Evolutionary conservation across 37 sponge, comb jelly and placozoan species (phyloP).

Genomic region (Lycopodina hypogea): DNA sequence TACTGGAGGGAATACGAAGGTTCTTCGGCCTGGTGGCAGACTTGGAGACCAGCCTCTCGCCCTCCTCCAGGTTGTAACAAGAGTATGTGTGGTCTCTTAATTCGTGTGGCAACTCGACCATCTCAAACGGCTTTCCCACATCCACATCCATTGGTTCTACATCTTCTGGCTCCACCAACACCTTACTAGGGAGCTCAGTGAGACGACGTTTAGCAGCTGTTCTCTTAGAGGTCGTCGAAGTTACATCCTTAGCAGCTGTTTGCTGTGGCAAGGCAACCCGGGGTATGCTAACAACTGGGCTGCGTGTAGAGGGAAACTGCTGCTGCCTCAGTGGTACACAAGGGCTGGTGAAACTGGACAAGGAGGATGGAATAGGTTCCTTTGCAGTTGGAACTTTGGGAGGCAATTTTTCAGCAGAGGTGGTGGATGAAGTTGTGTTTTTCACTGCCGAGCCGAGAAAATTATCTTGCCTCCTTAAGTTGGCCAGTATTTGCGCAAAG

Average conservation of each 20-base stretch:
- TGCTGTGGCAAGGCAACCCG: neutral
- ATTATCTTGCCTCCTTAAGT: neutral
- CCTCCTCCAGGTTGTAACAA: slow-evolving; percentile 68
- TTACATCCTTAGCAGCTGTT: too few species aligned
- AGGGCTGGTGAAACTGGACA: slow-evolving; percentile 5
- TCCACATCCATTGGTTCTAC: slow-evolving; percentile 59
- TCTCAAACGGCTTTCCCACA: slow-evolving; percentile 51
- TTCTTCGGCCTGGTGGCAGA: neutral
- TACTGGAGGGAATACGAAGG: slow-evolving; percentile 9
- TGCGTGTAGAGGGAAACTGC: neutral
- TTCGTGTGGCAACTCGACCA: slow-evolving; percentile 37
- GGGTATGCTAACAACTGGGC: neutral
- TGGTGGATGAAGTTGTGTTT: neutral
- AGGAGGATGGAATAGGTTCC: neutral
- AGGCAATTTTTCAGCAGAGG: neutral
- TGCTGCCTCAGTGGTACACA: neutral
- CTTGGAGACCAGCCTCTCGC: slow-evolving; percentile 21
- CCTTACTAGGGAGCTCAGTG: neutral
- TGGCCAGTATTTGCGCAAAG: slow-evolving; percentile 26
- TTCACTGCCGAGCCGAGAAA: neutral
- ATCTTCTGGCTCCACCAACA: slow-evolving; percentile 18
- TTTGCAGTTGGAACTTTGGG: neutral
- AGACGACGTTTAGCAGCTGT: slow-evolving; percentile 4
- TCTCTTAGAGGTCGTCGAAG: neutral
- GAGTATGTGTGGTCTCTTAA: slow-evolving; percentile 63